Conservation (phyloP, 2,888 invertebrate species). For the Hydrotaea cyrtoneurina region DNA sequence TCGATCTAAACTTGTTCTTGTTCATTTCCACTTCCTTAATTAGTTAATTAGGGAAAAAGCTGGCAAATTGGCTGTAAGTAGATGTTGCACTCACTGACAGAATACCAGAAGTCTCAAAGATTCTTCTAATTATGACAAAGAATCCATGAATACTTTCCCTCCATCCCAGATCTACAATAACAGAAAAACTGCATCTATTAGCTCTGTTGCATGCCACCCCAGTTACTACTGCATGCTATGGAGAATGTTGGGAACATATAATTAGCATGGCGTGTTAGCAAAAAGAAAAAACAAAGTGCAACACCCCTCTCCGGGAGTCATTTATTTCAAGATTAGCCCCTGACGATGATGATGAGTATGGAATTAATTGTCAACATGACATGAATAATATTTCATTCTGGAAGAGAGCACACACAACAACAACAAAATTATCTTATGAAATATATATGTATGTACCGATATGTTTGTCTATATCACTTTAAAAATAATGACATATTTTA, state of each 20-base stretch:
- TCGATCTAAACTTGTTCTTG: neutral
- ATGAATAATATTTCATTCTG: neutral
- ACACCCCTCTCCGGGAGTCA: neutral
- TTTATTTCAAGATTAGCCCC: neutral
- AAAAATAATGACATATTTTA: neutral
- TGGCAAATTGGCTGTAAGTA: too few relatives aligned
- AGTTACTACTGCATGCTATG: neutral
- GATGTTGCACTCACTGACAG: neutral
- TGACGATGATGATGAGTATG: constrained; percentile 13
- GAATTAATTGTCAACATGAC: constrained; percentile 23
- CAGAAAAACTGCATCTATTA: neutral
- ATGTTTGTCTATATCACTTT: neutral
- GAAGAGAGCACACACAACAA: too few relatives aligned
- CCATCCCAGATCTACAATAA: neutral
- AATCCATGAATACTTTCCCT: neutral
- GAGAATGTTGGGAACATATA: neutral
- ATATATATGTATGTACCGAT: too few relatives aligned
- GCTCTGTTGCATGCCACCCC: neutral
- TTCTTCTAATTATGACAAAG: neutral
- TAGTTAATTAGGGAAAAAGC: neutral
- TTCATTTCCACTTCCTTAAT: neutral
- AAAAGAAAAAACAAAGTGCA: neutral
- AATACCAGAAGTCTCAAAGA: neutral
- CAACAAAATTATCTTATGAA: too few relatives aligned
- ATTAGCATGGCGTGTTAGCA: constrained; percentile 3